Percentiles rank a stretch among this genome's conserved stretches.
These are phyloP conservation scores for Serinus canaria DNA, from an alignment of 2,113 vertebrate species.

Conservation along the genomic window DNA sequence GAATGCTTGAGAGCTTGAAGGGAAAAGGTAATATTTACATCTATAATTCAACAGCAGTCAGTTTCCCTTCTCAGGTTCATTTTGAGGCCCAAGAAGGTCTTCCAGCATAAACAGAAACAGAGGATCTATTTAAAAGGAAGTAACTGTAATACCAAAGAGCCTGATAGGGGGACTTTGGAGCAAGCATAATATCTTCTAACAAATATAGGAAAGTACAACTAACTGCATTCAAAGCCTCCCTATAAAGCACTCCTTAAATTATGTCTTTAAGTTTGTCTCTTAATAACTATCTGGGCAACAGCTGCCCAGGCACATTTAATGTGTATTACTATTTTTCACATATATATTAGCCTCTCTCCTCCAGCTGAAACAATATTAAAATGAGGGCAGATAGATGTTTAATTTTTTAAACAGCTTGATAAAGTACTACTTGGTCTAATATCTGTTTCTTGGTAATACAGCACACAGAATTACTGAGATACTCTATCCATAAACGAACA, in stretches of 20 bases:
- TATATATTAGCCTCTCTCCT: background rate
- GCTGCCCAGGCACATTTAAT: background rate
- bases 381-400: background rate
- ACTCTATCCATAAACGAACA: background rate
- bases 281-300: background rate
- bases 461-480: background rate
- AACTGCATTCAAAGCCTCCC: background rate
- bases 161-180: background rate
- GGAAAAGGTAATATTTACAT: background rate
- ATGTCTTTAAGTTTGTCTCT: background rate
- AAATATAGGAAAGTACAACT: background rate
- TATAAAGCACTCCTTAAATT: background rate
- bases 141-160: slow-evolving; percentile 20
- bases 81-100: background rate
- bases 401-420: background rate
- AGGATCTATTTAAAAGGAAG: background rate
- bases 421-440: background rate
- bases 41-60: background rate
- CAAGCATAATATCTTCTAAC: background rate
- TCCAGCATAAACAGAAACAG: background rate
- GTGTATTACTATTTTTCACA: background rate
- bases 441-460: background rate
- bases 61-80: background rate
- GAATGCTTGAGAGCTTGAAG: background rate
- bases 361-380: background rate